Base-by-base conservation (phyloP, 2,113 vertebrate genomes). In the Takifugu flavidus region DNA sequence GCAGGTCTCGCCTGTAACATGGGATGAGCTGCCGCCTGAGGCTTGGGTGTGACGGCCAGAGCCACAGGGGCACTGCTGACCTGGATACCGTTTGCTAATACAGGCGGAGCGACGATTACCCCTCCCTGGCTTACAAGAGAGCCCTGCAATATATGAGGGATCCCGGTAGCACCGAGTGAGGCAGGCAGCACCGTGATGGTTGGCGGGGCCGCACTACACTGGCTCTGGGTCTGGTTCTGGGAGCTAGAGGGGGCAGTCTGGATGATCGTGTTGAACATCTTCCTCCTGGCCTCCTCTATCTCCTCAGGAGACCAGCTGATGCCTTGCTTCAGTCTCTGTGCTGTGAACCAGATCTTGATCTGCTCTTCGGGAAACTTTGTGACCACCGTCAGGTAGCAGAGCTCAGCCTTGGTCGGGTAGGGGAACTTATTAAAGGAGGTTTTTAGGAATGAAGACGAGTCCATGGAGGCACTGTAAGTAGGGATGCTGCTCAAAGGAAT, bases 281-380 rank as follows among this genome's bases (percentile, higher is more conserved):
- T 98, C 63, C 96, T 93, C 70, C 96, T 89, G 29, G 98, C 96
- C n/a, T 98, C 96, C 82, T 99, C 96, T 0, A 99, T 98, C 85
- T 99, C 96, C 83, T 99, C 97, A 0, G 98, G 98, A n/a, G 98
- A 98, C 98, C 98, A 99, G 88, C 96, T 99, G 78, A 99, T 99
- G 43, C 98, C 98, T 52, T 99, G 96, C 83, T 98, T 99, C 43
- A 99, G 87, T 83, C 98, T 89, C 77, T 99, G 98, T 3, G 98
- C 98, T 0, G 96, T 98, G 86, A 99, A 98, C 98, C 98, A 99
- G 87, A 99, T 98, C 88, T 98, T 99, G 77, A 99, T 95, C 88
- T 99, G 96, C 68, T 99, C 96, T 75, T 99, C 98, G 0, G 95
- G 96, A 56, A 96, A 99, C 85, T 96, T 98, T 25, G 98, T 99